A percentile compares a stretch with the other conserved stretches of the same genome.
Evolutionary conservation across 2,797 vertebrate species (phyloP).

Genomic region (Poecilia gillii): DNA sequence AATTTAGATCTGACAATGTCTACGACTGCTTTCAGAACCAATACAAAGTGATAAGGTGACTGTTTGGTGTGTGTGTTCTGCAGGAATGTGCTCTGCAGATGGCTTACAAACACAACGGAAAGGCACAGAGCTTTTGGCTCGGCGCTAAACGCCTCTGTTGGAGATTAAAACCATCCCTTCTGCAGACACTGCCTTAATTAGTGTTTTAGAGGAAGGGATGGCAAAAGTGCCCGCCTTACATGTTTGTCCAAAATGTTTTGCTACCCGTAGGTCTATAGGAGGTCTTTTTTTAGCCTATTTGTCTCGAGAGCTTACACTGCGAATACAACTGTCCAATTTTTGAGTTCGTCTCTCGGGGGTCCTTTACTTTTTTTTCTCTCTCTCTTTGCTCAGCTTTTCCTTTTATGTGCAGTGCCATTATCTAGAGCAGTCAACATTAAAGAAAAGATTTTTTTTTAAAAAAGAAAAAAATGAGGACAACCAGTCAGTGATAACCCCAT

Average conservation of each 20-base stretch:
- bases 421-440: not conserved
- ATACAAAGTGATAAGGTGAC: conserved; percentile 2
- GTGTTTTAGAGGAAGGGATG: conserved; percentile 10
- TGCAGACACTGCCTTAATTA: conserved; percentile 28
- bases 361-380: not conserved
- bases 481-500: conserved; percentile 17
- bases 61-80: conserved; percentile 14
- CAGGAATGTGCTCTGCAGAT: conserved; percentile 55
- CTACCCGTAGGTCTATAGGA: not conserved
- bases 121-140: conserved; percentile 36
- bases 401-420: not conserved
- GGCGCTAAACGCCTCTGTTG: conserved; percentile 17
- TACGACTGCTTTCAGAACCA: not conserved
- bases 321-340: conserved; percentile 1
- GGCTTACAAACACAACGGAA: conserved; percentile 33
- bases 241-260: conserved; percentile 11
- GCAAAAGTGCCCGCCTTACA: conserved; percentile 1
- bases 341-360: not conserved
- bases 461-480: conserved; percentile 11
- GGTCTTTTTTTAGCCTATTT: conserved; percentile 8
- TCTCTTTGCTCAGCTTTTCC: conserved; percentile 9
- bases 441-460: not conserved
- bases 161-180: conserved; percentile 33
- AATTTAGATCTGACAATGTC: not conserved
- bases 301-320: not conserved